Evolutionary conservation across 2,113 vertebrate genomes (phyloP).

Genomic region (Paraplagusia blochii): DNA sequence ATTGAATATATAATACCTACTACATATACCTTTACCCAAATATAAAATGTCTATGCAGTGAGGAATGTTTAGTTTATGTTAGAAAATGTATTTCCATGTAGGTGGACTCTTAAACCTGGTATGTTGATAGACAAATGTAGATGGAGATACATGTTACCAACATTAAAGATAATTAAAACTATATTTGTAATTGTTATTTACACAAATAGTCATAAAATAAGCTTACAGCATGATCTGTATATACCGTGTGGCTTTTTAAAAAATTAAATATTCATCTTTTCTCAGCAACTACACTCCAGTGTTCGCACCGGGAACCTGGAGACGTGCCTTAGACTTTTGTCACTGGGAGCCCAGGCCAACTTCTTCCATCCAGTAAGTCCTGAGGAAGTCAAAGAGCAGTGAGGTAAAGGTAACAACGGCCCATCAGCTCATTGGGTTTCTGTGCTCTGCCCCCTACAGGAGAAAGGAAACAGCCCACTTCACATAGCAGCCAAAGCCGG

Average conservation of each 20-base stretch:
- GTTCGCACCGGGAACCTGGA: conserved; percentile 96
- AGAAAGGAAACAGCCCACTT: conserved; percentile 94
- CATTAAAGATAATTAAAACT: too few species aligned
- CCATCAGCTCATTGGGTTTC: conserved; percentile 1
- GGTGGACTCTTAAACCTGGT: too few species aligned
- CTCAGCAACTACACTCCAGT: conserved; percentile 96
- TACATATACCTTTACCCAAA: not conserved
- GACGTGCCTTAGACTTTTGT: conserved; percentile 90
- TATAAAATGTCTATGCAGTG: too few species aligned
- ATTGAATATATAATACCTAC: too few species aligned
- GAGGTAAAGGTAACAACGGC: not conserved
- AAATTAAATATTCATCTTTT: conserved; percentile 12
- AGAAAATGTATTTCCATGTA: too few species aligned
- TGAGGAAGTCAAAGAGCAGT: not conserved
- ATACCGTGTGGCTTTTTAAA: too few species aligned
- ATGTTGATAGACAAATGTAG: too few species aligned
- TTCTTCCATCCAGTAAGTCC: conserved; percentile 93
- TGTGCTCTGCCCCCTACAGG: conserved; percentile 67
- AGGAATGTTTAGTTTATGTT: too few species aligned
- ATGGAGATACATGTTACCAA: too few species aligned
- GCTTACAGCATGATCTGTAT: too few species aligned
- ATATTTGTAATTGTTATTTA: too few species aligned
- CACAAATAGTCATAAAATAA: too few species aligned
- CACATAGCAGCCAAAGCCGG: conserved; percentile 98
- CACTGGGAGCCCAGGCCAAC: conserved; percentile 94